phyloP scores from a whole-genome alignment of 1,140 invertebrate species.

The Magallana ariakensis region DNA sequence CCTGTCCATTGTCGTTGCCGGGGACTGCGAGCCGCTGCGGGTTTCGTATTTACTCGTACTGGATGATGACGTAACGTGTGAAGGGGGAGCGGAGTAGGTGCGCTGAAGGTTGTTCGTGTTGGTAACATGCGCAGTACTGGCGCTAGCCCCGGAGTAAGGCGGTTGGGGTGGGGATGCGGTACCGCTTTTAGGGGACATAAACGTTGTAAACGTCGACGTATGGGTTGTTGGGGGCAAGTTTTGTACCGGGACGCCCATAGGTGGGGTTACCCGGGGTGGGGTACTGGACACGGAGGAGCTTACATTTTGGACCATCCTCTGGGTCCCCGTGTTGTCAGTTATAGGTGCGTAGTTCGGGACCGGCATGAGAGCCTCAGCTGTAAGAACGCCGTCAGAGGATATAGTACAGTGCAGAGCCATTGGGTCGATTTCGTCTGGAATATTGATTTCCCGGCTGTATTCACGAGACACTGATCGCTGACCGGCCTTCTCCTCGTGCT shows the following conservation, averaged over 20 bases:
- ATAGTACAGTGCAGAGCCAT: slow-evolving; percentile 74
- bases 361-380: slow-evolving; percentile 74
- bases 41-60: slow-evolving; percentile 53
- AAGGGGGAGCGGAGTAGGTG: background rate
- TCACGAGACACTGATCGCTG: slow-evolving; percentile 73
- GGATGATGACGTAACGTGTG: slow-evolving; percentile 53
- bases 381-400: slow-evolving; percentile 75
- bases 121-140: background rate
- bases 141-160: slow-evolving; percentile 32
- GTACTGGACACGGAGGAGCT: slow-evolving; percentile 49
- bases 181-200: slow-evolving; percentile 57
- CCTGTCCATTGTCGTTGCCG: slow-evolving; percentile 53
- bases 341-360: slow-evolving; percentile 65
- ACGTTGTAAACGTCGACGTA: slow-evolving; percentile 64
- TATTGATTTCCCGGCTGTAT: slow-evolving; percentile 74
- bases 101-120: slow-evolving; percentile 21
- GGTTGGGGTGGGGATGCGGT: slow-evolving; percentile 37
- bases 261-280: slow-evolving; percentile 53
- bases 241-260: slow-evolving; percentile 43
- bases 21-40: slow-evolving; percentile 48
- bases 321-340: slow-evolving; percentile 59
- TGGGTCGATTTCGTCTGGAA: slow-evolving; percentile 76
- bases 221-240: slow-evolving; percentile 53
- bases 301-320: slow-evolving; percentile 55
- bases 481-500: slow-evolving; percentile 70